These are phyloP conservation scores for Parnassius smintheus DNA, from an alignment of 2,888 invertebrate genomes.

Conservation along the genomic window DNA sequence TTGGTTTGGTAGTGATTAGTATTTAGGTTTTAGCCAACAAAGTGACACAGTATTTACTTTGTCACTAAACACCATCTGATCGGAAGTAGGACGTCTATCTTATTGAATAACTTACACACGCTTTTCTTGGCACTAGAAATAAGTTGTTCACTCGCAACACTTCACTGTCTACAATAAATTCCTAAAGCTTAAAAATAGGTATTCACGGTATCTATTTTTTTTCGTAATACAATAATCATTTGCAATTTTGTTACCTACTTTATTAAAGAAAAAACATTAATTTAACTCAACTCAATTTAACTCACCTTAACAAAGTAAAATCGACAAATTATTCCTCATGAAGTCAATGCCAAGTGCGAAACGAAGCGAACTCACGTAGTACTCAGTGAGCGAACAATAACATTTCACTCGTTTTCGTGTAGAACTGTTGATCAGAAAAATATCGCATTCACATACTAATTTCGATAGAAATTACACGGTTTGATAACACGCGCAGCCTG, in stretches of 20 bases:
- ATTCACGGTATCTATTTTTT: background rate
- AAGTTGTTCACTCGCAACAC: constrained; percentile 27
- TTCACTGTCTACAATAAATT: constrained; percentile 24
- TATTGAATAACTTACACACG: constrained; percentile 57
- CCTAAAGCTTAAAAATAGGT: constrained; percentile 20
- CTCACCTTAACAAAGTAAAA: constrained; percentile 57
- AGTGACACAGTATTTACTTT: constrained; percentile 59
- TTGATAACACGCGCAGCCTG: constrained; percentile 61
- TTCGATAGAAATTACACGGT: constrained; percentile 67
- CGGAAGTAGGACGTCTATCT: constrained; percentile 72
- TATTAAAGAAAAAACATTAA: constrained; percentile 17
- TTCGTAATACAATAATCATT: constrained; percentile 4
- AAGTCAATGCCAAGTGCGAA: constrained; percentile 55
- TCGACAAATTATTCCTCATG: constrained; percentile 65
- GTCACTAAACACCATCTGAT: constrained; percentile 59
- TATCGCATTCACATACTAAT: constrained; percentile 76
- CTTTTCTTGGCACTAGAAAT: constrained; percentile 44
- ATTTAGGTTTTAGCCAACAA: constrained; percentile 40
- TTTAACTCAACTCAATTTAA: constrained; percentile 33
- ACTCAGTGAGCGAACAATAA: constrained; percentile 59
- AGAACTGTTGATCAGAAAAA: constrained; percentile 55
- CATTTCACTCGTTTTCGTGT: constrained; percentile 74
- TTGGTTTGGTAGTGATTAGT: background rate
- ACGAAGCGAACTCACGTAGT: constrained; percentile 45
- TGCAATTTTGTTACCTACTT: background rate